Conservation (phyloP, 2,113 vertebrate genomes). For the Willisornis vidua region DNA sequence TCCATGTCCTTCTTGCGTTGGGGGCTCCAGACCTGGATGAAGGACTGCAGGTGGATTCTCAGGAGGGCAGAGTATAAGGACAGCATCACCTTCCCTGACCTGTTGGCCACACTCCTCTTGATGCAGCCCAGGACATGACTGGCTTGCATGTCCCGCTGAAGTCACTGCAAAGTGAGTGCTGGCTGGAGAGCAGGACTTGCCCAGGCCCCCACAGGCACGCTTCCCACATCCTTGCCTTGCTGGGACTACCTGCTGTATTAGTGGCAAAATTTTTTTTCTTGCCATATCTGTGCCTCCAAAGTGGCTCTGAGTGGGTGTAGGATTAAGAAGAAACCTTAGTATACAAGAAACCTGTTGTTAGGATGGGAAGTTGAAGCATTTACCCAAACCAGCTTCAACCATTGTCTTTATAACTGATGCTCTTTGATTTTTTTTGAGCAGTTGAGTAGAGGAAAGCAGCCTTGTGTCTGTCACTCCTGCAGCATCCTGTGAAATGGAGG, state of each 20-base stretch:
- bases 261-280: not conserved
- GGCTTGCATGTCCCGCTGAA: not conserved
- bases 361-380: not conserved
- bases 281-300: not conserved
- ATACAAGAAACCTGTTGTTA: not conserved
- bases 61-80: too few relatives aligned
- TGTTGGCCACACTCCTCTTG: not conserved
- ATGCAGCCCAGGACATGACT: not conserved
- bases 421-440: not conserved
- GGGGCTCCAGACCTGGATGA: not conserved
- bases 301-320: fast-evolving
- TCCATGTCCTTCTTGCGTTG: not conserved
- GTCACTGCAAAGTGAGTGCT: not conserved
- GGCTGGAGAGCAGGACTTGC: not conserved
- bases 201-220: not conserved
- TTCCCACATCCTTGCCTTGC: not conserved
- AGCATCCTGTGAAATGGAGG: not conserved
- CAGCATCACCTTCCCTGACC: not conserved
- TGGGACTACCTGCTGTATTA: not conserved
- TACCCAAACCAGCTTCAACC: not conserved
- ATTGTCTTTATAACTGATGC: not conserved
- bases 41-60: not conserved
- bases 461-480: not conserved
- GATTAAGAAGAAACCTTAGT: not conserved
- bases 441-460: not conserved